These are phyloP conservation scores for Noctua janthina DNA, from an alignment of 2,888 invertebrate species.

Conservation along the genomic window DNA sequence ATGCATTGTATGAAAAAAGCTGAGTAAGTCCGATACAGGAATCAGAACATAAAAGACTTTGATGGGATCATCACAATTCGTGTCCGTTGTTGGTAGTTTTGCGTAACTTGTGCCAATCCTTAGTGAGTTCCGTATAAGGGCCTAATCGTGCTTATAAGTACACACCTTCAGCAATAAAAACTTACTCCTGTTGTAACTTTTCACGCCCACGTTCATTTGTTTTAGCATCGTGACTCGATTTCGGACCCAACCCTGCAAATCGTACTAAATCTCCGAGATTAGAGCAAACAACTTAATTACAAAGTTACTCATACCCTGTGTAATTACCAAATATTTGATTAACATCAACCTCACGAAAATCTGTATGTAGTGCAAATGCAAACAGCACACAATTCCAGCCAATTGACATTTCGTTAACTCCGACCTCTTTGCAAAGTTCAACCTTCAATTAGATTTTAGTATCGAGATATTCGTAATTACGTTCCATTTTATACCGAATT, in stretches of 20 bases:
- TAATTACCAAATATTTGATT: conserved; percentile 63
- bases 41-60: conserved; percentile 3
- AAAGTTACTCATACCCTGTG: conserved; percentile 43
- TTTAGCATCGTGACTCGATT: conserved; percentile 60
- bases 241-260: conserved; percentile 51
- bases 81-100: conserved; percentile 18
- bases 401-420: conserved; percentile 68
- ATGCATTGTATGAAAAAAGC: conserved; percentile 51
- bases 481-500: conserved; percentile 73
- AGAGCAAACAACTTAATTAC: conserved; percentile 57
- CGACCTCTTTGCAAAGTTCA: conserved; percentile 77
- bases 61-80: conserved; percentile 23
- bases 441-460: conserved; percentile 66
- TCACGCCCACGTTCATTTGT: conserved; percentile 56
- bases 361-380: conserved; percentile 62
- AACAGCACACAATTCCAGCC: conserved; percentile 66
- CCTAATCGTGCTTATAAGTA: conserved; percentile 31
- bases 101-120: conserved; percentile 35
- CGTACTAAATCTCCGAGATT: conserved; percentile 56
- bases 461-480: conserved; percentile 73
- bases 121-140: conserved; percentile 39
- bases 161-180: conserved; percentile 24
- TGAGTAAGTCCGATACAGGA: conserved; percentile 47
- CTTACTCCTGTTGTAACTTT: conserved; percentile 35
- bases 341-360: conserved; percentile 68